Evolutionary conservation across 2,113 vertebrate genomes (phyloP), one percentile per base, ranked within the genome.

Genomic region (Archocentrus centrarchus): DNA sequence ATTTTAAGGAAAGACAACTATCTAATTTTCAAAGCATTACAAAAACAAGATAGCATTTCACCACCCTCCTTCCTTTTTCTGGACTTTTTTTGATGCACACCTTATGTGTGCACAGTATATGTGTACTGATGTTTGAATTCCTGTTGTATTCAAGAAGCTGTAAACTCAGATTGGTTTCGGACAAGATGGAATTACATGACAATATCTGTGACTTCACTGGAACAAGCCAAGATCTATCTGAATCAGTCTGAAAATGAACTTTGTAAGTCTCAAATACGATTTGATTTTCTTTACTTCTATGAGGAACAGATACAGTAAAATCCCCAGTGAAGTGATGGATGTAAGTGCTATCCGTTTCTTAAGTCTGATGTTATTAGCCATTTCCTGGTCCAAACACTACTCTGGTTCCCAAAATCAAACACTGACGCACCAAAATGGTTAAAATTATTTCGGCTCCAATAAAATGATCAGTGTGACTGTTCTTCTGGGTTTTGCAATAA

Each of bases 21-120:
- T 95, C 94, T 96, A 91, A 95, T 93, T 96, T 94, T 94, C 91
- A 92, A 82, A 89, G 82, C 87, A 91, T 86, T 63, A 84, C 75
- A 92, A 79, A 88, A 82, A 86, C 55, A 37, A 89, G 77, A 84
- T 70, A 75, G 68, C 76, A 89, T 91, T 81, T 93, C 68, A 84
- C 66, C 63, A 32, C 64, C 62, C 35, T 17, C 20, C 7, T 47
- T 77, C 14, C 22, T 79, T 81, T 59, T 77, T 30, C 8, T 1
- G 37, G 60, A 55, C 18, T 68, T 58, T 30, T 78, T 53, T 64
- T 73, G 59, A 44, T 75, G 76, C 44, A 66, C 20, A 30, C 53
- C 91, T 88, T 80, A 87, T 82, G 35, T 6, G 35, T 37, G 35
- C 8, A 37, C 35, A 66, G 59, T 81, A 84, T 87, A 80, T 76